These are phyloP conservation scores for Idaea straminata DNA, from an alignment of 2,888 invertebrate species.

Conservation along the genomic window DNA sequence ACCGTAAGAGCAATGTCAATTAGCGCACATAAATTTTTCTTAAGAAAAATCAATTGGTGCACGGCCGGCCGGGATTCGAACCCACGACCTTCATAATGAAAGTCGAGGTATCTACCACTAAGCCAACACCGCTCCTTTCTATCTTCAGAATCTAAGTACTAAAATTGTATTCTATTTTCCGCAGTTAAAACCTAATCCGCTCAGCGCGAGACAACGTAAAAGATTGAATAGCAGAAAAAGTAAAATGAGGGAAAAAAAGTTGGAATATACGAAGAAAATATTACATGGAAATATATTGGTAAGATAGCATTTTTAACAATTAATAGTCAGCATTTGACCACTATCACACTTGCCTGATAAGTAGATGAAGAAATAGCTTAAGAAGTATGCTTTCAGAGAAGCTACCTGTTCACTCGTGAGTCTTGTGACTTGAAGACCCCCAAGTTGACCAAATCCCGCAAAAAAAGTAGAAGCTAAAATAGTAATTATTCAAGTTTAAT, in stretches of 20 bases:
- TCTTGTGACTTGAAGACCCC: no score
- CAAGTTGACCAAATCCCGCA: no score
- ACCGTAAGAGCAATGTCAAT: no score
- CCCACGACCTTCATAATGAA: no score
- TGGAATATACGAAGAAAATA: slow-evolving; percentile 29
- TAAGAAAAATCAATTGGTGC: no score
- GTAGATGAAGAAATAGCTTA: neutral
- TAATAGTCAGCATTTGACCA: neutral
- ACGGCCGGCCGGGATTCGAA: no score
- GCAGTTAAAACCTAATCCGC: slow-evolving; percentile 49
- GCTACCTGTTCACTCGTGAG: no score
- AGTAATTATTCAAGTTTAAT: no score
- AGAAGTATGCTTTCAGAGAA: neutral
- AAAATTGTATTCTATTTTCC: slow-evolving; percentile 19
- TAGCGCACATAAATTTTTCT: no score
- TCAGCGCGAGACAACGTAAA: slow-evolving; percentile 50
- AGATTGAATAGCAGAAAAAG: slow-evolving; percentile 38
- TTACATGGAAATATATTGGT: slow-evolving; percentile 57
- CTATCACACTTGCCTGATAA: neutral
- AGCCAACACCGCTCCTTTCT: no score
- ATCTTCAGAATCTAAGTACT: no score
- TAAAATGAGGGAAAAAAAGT: slow-evolving; percentile 27
- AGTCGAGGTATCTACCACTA: neutral
- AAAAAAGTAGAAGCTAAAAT: no score
- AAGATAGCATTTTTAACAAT: slow-evolving; percentile 27